Evolutionary conservation across 2,888 invertebrate species (phyloP).

Genomic region (Drosophila prolongata): DNA sequence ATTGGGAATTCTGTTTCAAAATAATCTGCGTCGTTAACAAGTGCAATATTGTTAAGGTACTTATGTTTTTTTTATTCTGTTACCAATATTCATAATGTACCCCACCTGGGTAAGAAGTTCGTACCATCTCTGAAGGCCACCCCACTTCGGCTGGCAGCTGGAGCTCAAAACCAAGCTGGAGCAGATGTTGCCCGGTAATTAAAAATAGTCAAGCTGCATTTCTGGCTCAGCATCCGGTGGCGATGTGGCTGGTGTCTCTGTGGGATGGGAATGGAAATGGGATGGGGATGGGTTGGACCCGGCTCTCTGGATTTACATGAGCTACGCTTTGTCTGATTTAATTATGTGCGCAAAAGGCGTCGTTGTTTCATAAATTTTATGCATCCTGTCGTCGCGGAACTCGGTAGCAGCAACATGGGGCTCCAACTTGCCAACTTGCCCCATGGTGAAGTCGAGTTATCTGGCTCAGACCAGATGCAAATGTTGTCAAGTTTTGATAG

Average conservation of each 20-base stretch:
- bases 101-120: neutral
- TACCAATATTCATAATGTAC: neutral
- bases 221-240: conserved; percentile 70
- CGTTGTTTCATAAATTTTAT: conserved; percentile 78
- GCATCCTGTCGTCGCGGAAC: conserved; percentile 67
- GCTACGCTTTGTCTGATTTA: conserved; percentile 75
- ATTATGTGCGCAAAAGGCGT: conserved; percentile 77
- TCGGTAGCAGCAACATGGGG: conserved; percentile 33
- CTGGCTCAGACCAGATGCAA: conserved; percentile 53
- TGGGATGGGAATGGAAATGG: neutral
- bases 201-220: conserved; percentile 79
- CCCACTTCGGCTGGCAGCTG: conserved; percentile 45
- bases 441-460: conserved; percentile 28
- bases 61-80: no score
- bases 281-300: conserved; percentile 29
- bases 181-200: conserved; percentile 65
- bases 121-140: conserved; percentile 32
- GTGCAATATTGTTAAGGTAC: no score
- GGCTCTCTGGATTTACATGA: conserved; percentile 66
- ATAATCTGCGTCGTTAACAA: no score
- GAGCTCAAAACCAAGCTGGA: conserved; percentile 25
- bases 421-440: conserved; percentile 2
- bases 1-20: no score
- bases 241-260: conserved; percentile 26
- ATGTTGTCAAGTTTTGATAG: conserved; percentile 72